Evolutionary conservation across 2,888 invertebrate species (phyloP).

Genomic region (Hartigia nigra): DNA sequence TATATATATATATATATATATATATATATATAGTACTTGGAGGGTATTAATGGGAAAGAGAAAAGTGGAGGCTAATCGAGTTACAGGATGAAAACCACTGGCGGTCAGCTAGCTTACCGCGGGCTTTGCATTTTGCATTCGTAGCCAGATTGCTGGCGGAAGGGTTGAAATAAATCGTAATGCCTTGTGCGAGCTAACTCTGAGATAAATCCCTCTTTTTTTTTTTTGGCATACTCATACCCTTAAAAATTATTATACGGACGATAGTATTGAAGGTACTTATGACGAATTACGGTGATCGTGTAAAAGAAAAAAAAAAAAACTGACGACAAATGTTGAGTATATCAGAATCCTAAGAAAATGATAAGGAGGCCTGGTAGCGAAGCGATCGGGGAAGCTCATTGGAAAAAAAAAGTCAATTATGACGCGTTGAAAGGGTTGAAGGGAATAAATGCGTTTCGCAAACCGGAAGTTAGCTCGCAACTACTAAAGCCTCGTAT

Average conservation of each 20-base stretch:
- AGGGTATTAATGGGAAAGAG: constrained; percentile 16
- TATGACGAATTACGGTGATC: not conserved
- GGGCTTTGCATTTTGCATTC: constrained; percentile 51
- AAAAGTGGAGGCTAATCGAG: constrained; percentile 57
- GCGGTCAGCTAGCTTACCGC: constrained; percentile 57
- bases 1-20: no score
- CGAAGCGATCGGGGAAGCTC: not conserved
- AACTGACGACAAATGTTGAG: not conserved
- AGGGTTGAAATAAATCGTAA: constrained; percentile 55
- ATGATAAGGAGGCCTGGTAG: not conserved
- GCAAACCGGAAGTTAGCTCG: constrained; percentile 57
- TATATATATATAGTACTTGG: not conserved
- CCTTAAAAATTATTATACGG: constrained; percentile 1
- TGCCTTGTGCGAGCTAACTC: constrained; percentile 39
- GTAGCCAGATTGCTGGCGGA: constrained; percentile 29
- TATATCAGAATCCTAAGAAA: not conserved
- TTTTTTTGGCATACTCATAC: not conserved
- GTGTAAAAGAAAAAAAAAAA: not conserved
- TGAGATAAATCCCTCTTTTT: not conserved
- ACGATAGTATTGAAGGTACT: not conserved
- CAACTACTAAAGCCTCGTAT: constrained; percentile 57
- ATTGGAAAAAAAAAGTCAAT: constrained; percentile 9
- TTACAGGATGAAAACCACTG: constrained; percentile 61
- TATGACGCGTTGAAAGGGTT: constrained; percentile 18
- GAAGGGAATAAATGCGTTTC: constrained; percentile 43